Evolutionary conservation across 1,140 invertebrate species (phyloP).

Genomic region (Formica exsecta): DNA sequence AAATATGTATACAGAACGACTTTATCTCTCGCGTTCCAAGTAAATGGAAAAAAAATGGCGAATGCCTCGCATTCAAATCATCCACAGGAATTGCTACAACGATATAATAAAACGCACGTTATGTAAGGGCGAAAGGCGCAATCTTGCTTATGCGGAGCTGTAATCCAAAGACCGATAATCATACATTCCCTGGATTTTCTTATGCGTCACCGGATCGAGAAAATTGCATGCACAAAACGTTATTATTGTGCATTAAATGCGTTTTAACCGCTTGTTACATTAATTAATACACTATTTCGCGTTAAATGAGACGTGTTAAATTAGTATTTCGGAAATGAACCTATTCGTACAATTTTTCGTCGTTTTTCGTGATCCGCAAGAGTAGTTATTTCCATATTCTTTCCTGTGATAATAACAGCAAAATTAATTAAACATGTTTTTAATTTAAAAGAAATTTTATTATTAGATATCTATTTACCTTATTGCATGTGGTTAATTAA

Average conservation of each 20-base stretch:
- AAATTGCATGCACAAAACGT: background rate
- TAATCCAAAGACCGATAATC: background rate
- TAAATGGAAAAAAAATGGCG: constrained; percentile 19
- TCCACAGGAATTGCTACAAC: constrained; percentile 14
- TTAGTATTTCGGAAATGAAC: background rate
- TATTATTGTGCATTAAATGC: background rate
- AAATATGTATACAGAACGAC: constrained; percentile 59
- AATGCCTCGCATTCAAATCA: background rate
- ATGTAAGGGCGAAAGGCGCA: constrained; percentile 44
- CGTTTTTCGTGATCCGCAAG: background rate
- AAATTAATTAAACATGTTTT: too few species aligned
- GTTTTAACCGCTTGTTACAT: background rate
- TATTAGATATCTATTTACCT: too few species aligned
- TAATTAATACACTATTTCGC: constrained; percentile 24
- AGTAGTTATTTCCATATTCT: constrained; percentile 1
- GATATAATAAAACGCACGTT: constrained; percentile 51
- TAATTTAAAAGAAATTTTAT: too few species aligned
- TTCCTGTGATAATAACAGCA: too few species aligned
- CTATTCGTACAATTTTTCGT: background rate
- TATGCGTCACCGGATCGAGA: constrained; percentile 1
- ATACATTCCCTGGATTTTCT: constrained; percentile 38
- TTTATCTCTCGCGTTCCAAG: constrained; percentile 53
- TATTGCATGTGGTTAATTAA: too few species aligned
- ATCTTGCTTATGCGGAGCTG: constrained; percentile 27
- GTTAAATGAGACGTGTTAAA: background rate